These are phyloP conservation scores for Aphaenogaster rudis DNA, from an alignment of 1,140 invertebrate genomes.

Conservation along the genomic window DNA sequence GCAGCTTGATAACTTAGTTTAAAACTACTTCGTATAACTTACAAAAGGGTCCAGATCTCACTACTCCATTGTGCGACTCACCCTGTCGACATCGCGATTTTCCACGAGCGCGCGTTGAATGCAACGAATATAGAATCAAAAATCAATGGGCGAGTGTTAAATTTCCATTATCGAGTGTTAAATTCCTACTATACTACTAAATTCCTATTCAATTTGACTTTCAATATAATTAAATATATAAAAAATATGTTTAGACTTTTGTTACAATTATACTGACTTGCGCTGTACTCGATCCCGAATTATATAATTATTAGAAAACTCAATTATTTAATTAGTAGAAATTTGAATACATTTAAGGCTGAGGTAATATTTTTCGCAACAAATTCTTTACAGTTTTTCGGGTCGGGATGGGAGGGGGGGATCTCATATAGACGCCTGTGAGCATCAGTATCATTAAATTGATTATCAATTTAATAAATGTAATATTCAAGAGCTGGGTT, in stretches of 20 bases:
- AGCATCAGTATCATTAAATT: no score
- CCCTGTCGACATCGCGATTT: slow-evolving; percentile 10
- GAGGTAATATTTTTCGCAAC: no score
- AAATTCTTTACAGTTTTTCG: no score
- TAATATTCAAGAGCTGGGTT: no score
- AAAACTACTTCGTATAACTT: slow-evolving; percentile 59
- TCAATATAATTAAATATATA: background rate
- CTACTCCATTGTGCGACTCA: background rate
- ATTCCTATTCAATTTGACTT: background rate
- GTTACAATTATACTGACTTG: background rate
- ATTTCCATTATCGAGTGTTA: background rate
- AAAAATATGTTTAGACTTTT: background rate
- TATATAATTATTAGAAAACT: no score
- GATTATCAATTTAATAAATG: no score
- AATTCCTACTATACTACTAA: background rate
- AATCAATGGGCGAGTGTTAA: slow-evolving; percentile 1
- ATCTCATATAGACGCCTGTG: no score
- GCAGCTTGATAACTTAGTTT: slow-evolving; percentile 62
- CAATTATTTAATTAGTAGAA: no score
- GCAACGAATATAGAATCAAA: slow-evolving; percentile 10
- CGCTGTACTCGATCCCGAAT: background rate
- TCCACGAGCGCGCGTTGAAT: slow-evolving; percentile 8
- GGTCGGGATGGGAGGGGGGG: no score
- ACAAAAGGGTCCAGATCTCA: slow-evolving; percentile 36
- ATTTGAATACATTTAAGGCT: no score